Conservation (phyloP, 2,113 vertebrate species). For the Cyphomyrus plagiostoma region DNA sequence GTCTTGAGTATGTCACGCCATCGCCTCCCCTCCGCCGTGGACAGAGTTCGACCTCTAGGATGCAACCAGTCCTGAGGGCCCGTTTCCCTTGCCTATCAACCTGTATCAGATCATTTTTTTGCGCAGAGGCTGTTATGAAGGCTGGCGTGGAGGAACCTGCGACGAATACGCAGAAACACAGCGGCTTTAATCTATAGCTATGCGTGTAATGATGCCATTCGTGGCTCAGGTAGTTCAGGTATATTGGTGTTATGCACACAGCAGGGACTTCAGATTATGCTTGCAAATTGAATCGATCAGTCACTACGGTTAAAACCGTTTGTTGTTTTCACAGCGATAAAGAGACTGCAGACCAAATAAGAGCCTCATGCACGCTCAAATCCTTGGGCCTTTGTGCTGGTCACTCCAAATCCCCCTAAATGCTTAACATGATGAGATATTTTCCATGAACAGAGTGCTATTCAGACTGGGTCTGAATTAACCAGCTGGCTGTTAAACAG, state of each 20-base stretch:
- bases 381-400: not conserved
- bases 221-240: not conserved
- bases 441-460: conserved; percentile 15
- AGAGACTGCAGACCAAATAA: not conserved
- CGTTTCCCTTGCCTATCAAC: not conserved
- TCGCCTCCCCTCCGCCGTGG: not conserved
- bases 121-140: not conserved
- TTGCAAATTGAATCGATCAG: not conserved
- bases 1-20: not conserved
- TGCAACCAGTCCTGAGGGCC: not conserved
- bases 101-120: not conserved
- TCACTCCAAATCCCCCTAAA: conserved; percentile 29
- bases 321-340: not conserved
- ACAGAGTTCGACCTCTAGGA: not conserved
- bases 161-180: not conserved
- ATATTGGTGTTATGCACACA: not conserved
- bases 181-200: not conserved
- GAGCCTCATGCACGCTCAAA: not conserved
- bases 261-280: not conserved
- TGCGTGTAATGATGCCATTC: not conserved
- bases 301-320: not conserved
- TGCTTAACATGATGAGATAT: conserved; percentile 36
- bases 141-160: not conserved
- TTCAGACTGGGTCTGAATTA: not conserved
- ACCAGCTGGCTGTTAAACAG: conserved; percentile 14